phyloP scores from a whole-genome alignment of 1,140 invertebrate species.

The Ceratosolen solmsi region DNA sequence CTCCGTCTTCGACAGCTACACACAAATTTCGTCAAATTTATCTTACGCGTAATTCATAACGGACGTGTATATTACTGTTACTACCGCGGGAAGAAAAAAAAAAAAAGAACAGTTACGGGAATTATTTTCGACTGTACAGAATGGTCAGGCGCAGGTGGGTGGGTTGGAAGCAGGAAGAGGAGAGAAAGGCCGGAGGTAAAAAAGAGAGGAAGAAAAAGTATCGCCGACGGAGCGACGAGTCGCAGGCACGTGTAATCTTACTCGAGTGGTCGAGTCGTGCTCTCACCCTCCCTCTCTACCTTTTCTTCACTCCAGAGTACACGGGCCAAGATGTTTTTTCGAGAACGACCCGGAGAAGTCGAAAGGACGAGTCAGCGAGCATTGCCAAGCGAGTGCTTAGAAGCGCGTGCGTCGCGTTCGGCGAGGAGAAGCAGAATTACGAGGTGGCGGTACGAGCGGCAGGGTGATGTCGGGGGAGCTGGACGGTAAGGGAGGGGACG shows the following conservation, averaged over 20 bases:
- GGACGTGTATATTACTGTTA: neutral
- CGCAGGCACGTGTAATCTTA: conserved; percentile 70
- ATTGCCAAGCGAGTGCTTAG: too few species aligned
- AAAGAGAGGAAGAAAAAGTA: conserved; percentile 56
- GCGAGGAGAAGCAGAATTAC: too few species aligned
- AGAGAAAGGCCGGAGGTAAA: conserved; percentile 44
- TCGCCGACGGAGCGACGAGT: conserved; percentile 62
- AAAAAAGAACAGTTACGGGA: conserved; percentile 14
- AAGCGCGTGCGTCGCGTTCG: too few species aligned
- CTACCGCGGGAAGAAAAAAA: neutral
- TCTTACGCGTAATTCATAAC: neutral
- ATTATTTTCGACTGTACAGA: conserved; percentile 19
- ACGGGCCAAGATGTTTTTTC: neutral
- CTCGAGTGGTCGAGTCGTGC: conserved; percentile 71
- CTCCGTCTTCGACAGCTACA: too few species aligned
- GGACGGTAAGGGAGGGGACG: neutral
- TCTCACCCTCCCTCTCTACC: conserved; percentile 39
- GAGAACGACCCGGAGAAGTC: neutral
- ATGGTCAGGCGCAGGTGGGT: neutral
- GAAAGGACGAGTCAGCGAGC: neutral
- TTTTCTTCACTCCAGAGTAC: neutral
- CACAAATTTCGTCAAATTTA: neutral
- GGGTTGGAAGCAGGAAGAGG: conserved; percentile 29
- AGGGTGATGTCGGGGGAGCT: neutral
- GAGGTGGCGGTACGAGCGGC: neutral